phyloP scores from a whole-genome alignment of 2,113 vertebrate genomes.

The Vireo altiloquus region DNA sequence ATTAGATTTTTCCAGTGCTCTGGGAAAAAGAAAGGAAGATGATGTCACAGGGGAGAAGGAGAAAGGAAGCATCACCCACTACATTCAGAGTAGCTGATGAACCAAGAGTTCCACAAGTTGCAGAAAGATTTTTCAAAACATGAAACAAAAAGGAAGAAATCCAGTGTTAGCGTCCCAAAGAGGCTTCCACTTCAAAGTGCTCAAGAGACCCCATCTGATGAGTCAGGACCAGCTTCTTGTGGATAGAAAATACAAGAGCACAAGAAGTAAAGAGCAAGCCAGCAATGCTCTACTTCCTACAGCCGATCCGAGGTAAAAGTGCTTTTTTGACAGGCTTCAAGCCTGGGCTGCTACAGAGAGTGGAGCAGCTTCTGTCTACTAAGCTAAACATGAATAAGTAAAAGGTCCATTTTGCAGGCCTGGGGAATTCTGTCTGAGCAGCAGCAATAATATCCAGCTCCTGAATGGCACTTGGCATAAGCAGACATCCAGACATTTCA shows the following conservation, averaged over 20 bases:
- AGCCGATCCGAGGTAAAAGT: background rate
- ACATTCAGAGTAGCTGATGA: background rate
- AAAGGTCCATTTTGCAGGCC: background rate
- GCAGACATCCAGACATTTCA: background rate
- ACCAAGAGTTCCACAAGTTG: background rate
- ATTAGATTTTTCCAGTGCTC: background rate
- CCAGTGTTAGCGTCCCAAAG: background rate
- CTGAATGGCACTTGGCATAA: rapidly evolving
- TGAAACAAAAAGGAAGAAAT: background rate
- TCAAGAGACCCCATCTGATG: background rate
- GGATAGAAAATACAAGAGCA: background rate
- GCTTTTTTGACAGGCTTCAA: background rate
- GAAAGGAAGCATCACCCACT: background rate
- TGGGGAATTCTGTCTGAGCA: background rate
- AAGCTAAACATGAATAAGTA: background rate
- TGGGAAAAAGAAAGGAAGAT: background rate
- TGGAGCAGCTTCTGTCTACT: background rate
- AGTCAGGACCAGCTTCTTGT: background rate
- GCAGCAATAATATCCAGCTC: background rate
- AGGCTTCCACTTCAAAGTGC: background rate
- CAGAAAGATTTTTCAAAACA: background rate
- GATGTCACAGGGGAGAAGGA: background rate
- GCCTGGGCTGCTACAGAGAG: background rate
- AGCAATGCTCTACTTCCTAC: background rate
- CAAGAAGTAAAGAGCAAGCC: background rate